Percentiles rank a stretch among this genome's conserved stretches.
Evolutionary conservation across 1,140 invertebrate genomes (phyloP).

Genomic region (Limonius californicus): DNA sequence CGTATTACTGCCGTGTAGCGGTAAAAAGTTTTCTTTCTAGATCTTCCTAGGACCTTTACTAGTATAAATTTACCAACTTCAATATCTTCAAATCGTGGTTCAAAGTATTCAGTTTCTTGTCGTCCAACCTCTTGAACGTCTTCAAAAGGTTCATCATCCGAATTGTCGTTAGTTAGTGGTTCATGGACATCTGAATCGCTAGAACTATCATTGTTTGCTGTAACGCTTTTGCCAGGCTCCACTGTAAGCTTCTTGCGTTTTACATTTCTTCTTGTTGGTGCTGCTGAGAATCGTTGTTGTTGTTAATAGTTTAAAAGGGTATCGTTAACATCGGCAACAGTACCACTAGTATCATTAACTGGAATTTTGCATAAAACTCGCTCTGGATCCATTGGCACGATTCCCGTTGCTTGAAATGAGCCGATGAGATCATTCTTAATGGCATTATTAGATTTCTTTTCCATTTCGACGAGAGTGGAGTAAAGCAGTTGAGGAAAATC

Average conservation of each 20-base stretch:
- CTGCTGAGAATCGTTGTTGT: slow-evolving; percentile 19
- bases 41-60: neutral
- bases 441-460: slow-evolving; percentile 18
- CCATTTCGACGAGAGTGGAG: slow-evolving; percentile 15
- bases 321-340: neutral
- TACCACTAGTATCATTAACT: neutral
- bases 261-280: slow-evolving; percentile 7
- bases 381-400: slow-evolving; percentile 16
- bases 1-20: slow-evolving; percentile 8
- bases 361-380: slow-evolving; percentile 20
- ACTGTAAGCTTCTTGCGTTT: slow-evolving; percentile 22
- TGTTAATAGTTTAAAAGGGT: slow-evolving; percentile 22
- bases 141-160: neutral
- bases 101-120: neutral
- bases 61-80: neutral
- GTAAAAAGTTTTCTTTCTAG: neutral
- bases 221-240: slow-evolving; percentile 24
- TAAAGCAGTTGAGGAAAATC: slow-evolving; percentile 18
- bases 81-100: neutral
- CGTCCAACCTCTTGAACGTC: neutral
- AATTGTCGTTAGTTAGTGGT: neutral
- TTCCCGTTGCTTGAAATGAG: slow-evolving; percentile 19
- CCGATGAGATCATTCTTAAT: slow-evolving; percentile 21
- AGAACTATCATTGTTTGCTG: slow-evolving; percentile 16
- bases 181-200: slow-evolving; percentile 1